These are phyloP conservation scores for Hydrotaea diabolus DNA, from an alignment of 2,888 invertebrate genomes.

Conservation along the genomic window DNA sequence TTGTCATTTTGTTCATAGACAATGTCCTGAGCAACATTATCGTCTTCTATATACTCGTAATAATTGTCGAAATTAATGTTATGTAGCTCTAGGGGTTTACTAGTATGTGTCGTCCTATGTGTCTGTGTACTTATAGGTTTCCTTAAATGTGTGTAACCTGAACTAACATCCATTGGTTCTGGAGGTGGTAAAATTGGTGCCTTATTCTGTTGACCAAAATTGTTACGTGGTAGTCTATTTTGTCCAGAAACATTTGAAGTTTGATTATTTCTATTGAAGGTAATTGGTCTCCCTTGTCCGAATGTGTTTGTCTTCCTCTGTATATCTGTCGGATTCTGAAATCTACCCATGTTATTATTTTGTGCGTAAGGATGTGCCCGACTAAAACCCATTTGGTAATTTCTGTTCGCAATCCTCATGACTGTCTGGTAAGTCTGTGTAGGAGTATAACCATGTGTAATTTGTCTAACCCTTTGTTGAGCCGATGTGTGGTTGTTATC, in stretches of 20 bases:
- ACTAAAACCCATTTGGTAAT: background rate
- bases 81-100: background rate
- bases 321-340: background rate
- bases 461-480: background rate
- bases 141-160: background rate
- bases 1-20: too few species aligned
- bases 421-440: too few species aligned
- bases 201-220: too few species aligned
- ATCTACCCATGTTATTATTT: background rate
- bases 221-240: background rate
- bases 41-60: too few species aligned
- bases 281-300: background rate
- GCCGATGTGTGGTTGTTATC: too few species aligned
- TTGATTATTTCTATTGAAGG: background rate
- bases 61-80: background rate
- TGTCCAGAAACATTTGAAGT: background rate
- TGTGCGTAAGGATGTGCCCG: background rate
- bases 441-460: too few species aligned
- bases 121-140: background rate
- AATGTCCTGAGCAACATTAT: too few species aligned
- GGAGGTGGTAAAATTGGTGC: background rate
- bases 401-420: too few species aligned
- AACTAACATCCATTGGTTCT: background rate
- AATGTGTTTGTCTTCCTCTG: background rate
- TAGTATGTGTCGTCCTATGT: background rate